A percentile compares a stretch with the other conserved stretches of the same genome.
phyloP scores from a whole-genome alignment of 2,888 invertebrate genomes.

The Aphidius colemani region DNA sequence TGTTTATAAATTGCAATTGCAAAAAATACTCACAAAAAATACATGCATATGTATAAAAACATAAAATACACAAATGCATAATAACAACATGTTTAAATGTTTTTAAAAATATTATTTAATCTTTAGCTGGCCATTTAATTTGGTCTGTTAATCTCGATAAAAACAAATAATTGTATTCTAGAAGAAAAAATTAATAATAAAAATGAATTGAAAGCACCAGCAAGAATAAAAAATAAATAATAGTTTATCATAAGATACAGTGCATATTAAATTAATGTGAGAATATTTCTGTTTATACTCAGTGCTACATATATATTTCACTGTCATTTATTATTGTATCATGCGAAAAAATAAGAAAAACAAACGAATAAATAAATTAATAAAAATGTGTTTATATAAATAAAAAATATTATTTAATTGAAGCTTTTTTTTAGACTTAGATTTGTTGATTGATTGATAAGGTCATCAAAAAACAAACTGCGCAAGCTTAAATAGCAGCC shows the following conservation, averaged over 20 bases:
- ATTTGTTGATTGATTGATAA: no score
- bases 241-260: slow-evolving; percentile 29
- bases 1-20: no score
- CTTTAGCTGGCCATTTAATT: background rate
- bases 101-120: background rate
- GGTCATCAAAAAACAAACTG: no score
- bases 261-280: slow-evolving; percentile 31
- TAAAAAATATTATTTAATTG: background rate
- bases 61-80: no score
- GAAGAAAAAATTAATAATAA: slow-evolving; percentile 9
- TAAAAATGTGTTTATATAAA: slow-evolving; percentile 31
- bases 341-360: slow-evolving; percentile 28
- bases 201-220: slow-evolving; percentile 22
- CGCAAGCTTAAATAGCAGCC: no score
- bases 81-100: background rate
- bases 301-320: slow-evolving; percentile 58
- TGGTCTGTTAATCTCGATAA: background rate
- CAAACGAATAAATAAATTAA: slow-evolving; percentile 1
- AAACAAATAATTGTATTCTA: slow-evolving; percentile 19
- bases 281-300: slow-evolving; percentile 57
- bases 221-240: slow-evolving; percentile 1
- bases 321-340: slow-evolving; percentile 52
- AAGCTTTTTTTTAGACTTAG: no score
- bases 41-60: no score
- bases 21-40: no score